phyloP scores from a whole-genome alignment of 2,797 vertebrate species.

The Enteromius radiatus region DNA sequence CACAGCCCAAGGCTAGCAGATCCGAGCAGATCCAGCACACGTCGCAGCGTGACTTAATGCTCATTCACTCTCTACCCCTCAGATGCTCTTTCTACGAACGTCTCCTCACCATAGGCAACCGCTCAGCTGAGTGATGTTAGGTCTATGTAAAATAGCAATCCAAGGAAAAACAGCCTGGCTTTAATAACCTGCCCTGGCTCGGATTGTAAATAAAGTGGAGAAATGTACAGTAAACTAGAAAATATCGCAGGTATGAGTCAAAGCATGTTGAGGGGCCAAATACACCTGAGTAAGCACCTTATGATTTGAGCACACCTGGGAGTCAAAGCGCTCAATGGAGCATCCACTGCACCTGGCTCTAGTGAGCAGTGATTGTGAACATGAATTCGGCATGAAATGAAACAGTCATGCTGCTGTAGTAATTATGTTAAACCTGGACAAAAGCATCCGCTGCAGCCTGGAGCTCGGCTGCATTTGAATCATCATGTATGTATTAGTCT shows the following conservation, averaged over 20 bases:
- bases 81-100: background rate
- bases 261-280: background rate
- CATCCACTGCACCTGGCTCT: constrained; percentile 49
- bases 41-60: constrained; percentile 49
- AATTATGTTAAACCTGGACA: constrained; percentile 22
- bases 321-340: constrained; percentile 40
- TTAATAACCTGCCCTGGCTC: background rate
- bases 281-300: constrained; percentile 56
- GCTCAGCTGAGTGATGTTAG: constrained; percentile 19
- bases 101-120: constrained; percentile 1
- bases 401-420: constrained; percentile 27
- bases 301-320: constrained; percentile 53
- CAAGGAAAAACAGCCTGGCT: background rate
- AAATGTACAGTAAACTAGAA: background rate
- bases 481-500: background rate
- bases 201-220: constrained; percentile 3
- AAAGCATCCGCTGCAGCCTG: background rate
- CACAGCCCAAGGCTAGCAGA: constrained; percentile 58
- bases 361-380: constrained; percentile 14
- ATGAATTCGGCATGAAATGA: constrained; percentile 29
- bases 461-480: background rate
- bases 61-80: constrained; percentile 66
- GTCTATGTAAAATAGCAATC: constrained; percentile 19
- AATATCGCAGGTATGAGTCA: background rate
- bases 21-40: constrained; percentile 44